These are phyloP conservation scores for Peromyscus melanophrys DNA, from an alignment of 2,797 vertebrate genomes.

Conservation along the genomic window DNA sequence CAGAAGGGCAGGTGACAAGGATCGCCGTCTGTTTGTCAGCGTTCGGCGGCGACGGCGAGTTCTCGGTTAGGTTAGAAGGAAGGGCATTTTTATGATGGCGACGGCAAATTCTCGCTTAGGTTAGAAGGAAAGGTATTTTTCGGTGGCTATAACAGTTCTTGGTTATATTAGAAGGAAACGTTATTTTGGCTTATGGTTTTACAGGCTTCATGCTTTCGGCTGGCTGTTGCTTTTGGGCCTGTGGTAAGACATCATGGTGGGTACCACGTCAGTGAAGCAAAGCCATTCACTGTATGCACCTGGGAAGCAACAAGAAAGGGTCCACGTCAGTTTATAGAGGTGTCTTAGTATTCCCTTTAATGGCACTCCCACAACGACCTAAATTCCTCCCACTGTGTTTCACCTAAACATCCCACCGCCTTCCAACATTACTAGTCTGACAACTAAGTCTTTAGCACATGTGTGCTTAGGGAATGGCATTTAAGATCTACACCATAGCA, in stretches of 20 bases:
- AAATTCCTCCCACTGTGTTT: background rate
- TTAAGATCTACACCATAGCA: background rate
- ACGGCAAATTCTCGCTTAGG: background rate
- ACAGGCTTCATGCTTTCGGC: background rate
- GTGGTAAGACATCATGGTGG: background rate
- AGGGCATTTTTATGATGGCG: background rate
- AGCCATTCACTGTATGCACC: background rate
- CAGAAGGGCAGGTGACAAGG: background rate
- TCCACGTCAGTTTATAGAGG: background rate
- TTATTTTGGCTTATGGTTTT: background rate
- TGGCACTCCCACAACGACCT: background rate
- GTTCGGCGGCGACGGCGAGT: background rate
- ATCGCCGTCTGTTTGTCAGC: background rate
- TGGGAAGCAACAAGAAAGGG: background rate
- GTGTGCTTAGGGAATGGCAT: background rate
- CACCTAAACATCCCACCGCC: background rate
- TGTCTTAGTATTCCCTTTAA: background rate
- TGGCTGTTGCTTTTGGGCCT: background rate
- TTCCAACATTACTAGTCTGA: background rate
- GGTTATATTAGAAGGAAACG: background rate
- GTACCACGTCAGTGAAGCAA: background rate
- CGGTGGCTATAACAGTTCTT: background rate
- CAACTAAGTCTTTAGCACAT: background rate
- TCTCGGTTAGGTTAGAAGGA: background rate
- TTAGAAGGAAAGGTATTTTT: background rate